Percentiles rank a stretch among this genome's conserved stretches.
phyloP scores from a whole-genome alignment of 2,888 invertebrate genomes.

The Pollenia labialis region DNA sequence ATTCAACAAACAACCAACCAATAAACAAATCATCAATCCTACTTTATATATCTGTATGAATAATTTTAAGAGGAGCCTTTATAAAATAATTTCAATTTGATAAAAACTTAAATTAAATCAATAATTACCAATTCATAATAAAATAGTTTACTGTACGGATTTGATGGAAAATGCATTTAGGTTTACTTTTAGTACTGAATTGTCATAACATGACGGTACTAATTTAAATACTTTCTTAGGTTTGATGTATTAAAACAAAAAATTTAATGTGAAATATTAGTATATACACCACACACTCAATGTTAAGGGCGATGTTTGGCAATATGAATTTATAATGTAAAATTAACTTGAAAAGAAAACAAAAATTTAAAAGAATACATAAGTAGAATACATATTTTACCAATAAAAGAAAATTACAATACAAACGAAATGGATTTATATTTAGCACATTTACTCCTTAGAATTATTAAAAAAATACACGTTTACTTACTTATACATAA shows the following conservation, averaged over 20 bases:
- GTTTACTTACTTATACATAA: neutral
- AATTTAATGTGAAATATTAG: constrained; percentile 9
- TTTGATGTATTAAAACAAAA: constrained; percentile 27
- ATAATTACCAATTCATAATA: constrained; percentile 34
- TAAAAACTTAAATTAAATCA: constrained; percentile 7
- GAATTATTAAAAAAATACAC: constrained; percentile 25
- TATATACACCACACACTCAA: constrained; percentile 2
- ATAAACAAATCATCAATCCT: constrained; percentile 41
- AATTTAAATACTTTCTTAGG: constrained; percentile 34
- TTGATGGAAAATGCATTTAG: constrained; percentile 56
- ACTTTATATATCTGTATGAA: constrained; percentile 50
- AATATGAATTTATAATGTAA: constrained; percentile 35
- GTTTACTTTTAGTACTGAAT: constrained; percentile 43
- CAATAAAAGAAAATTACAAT: constrained; percentile 19
- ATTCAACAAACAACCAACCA: constrained; percentile 21
- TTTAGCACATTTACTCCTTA: constrained; percentile 54
- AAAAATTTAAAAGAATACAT: constrained; percentile 4
- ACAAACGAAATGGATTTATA: constrained; percentile 32
- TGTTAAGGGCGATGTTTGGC: constrained; percentile 19
- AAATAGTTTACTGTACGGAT: constrained; percentile 33
- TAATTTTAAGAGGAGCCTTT: constrained; percentile 57
- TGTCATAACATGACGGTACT: neutral
- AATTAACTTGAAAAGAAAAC: neutral
- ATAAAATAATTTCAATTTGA: constrained; percentile 29
- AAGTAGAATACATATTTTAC: constrained; percentile 57